Conservation (phyloP, 2,113 vertebrate genomes). For the Leuciscus idus region DNA sequence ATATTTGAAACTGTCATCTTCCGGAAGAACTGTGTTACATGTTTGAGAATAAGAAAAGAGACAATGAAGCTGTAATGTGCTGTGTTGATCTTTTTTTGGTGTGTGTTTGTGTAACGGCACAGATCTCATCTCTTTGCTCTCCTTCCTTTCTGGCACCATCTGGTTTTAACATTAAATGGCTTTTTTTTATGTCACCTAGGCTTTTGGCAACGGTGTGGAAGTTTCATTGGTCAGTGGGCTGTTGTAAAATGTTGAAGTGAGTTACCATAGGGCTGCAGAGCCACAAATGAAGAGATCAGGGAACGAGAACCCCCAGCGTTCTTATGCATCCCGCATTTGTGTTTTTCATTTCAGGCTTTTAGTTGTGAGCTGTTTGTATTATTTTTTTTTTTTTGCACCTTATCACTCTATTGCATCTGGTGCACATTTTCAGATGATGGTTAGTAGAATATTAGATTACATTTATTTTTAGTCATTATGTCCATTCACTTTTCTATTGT, state of each 20-base stretch:
- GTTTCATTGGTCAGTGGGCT: constrained; percentile 70
- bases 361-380: constrained; percentile 40
- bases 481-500: background rate
- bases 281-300: constrained; percentile 48
- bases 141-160: constrained; percentile 61
- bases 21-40: background rate
- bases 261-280: constrained; percentile 59
- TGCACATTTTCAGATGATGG: constrained; percentile 16
- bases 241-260: constrained; percentile 72
- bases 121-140: constrained; percentile 35
- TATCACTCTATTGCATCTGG: constrained; percentile 18
- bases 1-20: background rate
- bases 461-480: background rate
- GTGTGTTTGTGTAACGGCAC: constrained; percentile 6
- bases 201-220: constrained; percentile 66
- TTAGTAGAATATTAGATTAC: background rate
- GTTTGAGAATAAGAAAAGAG: background rate
- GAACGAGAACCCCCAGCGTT: constrained; percentile 22
- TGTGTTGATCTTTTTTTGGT: constrained; percentile 4
- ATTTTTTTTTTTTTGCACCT: background rate
- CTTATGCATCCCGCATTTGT: constrained; percentile 52
- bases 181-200: constrained; percentile 69
- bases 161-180: constrained; percentile 71
- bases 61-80: background rate
- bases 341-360: constrained; percentile 56